Evolutionary conservation across 2,113 vertebrate genomes (phyloP), one percentile per base, ranked within the genome.

Genomic region (Chloropsis hardwickii): DNA sequence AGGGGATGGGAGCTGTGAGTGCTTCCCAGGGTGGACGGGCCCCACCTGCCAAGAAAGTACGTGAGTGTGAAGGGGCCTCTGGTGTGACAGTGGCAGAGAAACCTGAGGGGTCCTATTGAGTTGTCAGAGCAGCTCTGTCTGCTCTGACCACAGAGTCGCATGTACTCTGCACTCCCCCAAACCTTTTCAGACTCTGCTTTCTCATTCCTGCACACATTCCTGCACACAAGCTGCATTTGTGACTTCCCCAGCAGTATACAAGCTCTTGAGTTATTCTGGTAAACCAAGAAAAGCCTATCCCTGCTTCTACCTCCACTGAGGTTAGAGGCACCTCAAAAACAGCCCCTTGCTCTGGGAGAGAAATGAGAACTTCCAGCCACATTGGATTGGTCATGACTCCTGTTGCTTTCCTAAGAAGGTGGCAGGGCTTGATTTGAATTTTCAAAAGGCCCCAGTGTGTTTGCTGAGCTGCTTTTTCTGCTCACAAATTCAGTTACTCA

Each of bases 11-110:
- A 98, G 92, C 86, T 99, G 99, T 14, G 22, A 98, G 23, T 99
- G 99, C 92, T 97, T 98, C 20, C 98, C 98, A 48, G 99, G 99
- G 3, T 99, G 99, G 99, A 98, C 96, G 60, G 99, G 99, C 83
- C 76, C 66, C 2, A 97, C 81, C 80, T 99, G 99, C 84, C 98
- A 98, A 76, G 79, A 97, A 83, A 98, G 99, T 99, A 95, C 95
- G 98, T 96, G 72, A 76, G 29, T 29, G 27, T 62, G 67, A 39
- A 9, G 11, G 40, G 12, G 20, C 13, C 8, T 4, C 0, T 40
- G 47, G 11, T 24, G 28, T 21, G 20, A 39, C 8, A 14, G 1
- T 35, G 58, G 28, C 35, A 73, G 54, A 69, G 47, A 70, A 61
- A 54, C 8, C 48, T 48, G 33, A 12, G 8, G 16, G 28, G 62